Evolutionary conservation across 2,113 vertebrate genomes (phyloP).

Genomic region (Tylochromis polylepis): DNA sequence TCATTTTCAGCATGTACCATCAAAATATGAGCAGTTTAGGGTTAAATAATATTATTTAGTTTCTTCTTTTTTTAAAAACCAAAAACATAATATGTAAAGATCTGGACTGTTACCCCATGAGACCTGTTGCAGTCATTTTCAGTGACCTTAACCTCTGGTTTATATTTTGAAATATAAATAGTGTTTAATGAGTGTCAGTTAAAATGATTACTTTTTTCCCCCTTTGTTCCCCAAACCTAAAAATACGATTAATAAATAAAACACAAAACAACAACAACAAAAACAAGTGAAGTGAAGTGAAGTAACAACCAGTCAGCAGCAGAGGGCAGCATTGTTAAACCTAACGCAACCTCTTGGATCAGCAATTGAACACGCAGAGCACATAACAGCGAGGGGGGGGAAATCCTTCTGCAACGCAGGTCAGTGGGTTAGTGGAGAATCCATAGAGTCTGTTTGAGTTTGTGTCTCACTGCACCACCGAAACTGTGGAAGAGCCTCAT

Average conservation of each 20-base stretch:
- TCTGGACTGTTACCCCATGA: no score
- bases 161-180: no score
- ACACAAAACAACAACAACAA: not conserved
- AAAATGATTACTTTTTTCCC: not conserved
- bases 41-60: no score
- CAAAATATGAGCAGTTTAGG: no score
- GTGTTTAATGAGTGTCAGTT: not conserved
- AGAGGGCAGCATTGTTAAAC: conserved; percentile 35
- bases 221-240: not conserved
- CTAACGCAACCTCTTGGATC: accelerated
- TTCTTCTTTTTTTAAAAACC: no score
- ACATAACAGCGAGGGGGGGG: not conserved
- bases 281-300: not conserved
- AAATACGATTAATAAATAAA: no score
- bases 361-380: not conserved
- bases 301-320: not conserved
- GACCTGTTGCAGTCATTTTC: no score
- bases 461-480: not conserved
- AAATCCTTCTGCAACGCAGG: conserved; percentile 55
- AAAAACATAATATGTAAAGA: no score
- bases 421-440: conserved; percentile 56
- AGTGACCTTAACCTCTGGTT: no score
- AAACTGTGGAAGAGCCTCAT: not conserved
- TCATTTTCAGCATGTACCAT: no score
- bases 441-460: not conserved